phyloP scores from a whole-genome alignment of 1,140 invertebrate species.

The Caenorhabditis briggsae region DNA sequence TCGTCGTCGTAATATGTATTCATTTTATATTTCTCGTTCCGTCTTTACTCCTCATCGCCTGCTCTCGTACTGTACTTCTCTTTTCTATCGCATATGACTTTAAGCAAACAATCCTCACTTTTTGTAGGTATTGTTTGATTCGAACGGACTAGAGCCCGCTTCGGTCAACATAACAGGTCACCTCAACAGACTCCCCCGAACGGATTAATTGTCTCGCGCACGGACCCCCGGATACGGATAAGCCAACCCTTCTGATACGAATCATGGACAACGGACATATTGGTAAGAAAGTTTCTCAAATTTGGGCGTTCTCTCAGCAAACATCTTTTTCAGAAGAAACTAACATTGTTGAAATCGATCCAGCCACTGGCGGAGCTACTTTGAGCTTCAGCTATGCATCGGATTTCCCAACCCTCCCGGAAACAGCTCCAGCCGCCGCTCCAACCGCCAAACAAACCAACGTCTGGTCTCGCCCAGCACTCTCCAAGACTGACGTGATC shows the following conservation, averaged over 20 bases:
- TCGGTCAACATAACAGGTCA: constrained; percentile 49
- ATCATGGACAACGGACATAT: constrained; percentile 64
- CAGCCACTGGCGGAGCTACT: constrained; percentile 2
- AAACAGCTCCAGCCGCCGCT: constrained; percentile 12
- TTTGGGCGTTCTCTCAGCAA: too few relatives aligned
- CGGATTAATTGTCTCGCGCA: constrained; percentile 48
- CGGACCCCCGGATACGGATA: constrained; percentile 52
- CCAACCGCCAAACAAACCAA: constrained; percentile 30
- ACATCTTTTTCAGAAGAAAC: constrained; percentile 12
- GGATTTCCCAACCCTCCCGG: constrained; percentile 43
- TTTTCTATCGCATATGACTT: constrained; percentile 4
- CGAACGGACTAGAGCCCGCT: constrained; percentile 32
- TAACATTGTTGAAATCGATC: constrained; percentile 27
- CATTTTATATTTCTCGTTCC: not conserved
- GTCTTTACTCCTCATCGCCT: not conserved
- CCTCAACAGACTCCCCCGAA: constrained; percentile 34
- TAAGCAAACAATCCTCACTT: not conserved
- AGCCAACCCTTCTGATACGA: constrained; percentile 60
- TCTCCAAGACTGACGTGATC: constrained; percentile 35
- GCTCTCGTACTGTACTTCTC: not conserved
- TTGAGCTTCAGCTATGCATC: constrained; percentile 22
- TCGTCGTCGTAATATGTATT: too few relatives aligned
- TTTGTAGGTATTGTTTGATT: constrained; percentile 56
- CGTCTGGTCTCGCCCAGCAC: constrained; percentile 32
- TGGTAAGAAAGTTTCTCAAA: not conserved